Evolutionary conservation across 1,140 invertebrate species (phyloP).

Genomic region (Bombus balteatus): DNA sequence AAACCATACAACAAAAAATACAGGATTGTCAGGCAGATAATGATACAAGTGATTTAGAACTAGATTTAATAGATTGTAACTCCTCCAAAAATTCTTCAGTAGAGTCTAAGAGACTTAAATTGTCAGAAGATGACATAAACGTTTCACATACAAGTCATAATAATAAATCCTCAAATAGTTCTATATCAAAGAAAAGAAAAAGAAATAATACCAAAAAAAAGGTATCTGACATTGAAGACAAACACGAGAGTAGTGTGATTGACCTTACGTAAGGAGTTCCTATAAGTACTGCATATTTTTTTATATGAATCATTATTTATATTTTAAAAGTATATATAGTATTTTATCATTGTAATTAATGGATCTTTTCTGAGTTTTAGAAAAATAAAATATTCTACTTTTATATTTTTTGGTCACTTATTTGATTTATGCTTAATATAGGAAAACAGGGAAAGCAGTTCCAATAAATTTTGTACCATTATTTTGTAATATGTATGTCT

Average conservation of each 20-base stretch:
- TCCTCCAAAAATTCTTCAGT: background rate
- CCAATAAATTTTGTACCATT: slow-evolving; percentile 39
- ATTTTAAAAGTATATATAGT: background rate
- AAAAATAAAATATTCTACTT: slow-evolving; percentile 44
- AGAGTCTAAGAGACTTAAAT: background rate
- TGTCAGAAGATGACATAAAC: background rate
- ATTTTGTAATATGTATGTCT: slow-evolving; percentile 39
- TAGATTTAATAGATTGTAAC: background rate
- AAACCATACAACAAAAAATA: background rate
- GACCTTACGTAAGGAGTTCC: slow-evolving; percentile 40
- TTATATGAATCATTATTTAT: slow-evolving; percentile 2
- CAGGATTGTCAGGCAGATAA: background rate
- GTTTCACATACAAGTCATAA: background rate
- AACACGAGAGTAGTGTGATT: background rate
- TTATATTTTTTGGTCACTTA: background rate
- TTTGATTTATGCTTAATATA: background rate
- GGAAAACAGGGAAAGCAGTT: slow-evolving; percentile 41
- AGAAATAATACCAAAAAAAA: background rate
- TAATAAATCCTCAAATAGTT: background rate
- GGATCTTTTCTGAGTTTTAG: background rate
- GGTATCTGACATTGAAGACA: background rate
- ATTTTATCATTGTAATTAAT: slow-evolving; percentile 19
- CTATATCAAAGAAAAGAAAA: slow-evolving; percentile 24
- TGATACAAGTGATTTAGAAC: background rate
- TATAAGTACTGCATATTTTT: background rate